Evolutionary conservation across 2,888 invertebrate species (phyloP).

Genomic region (Drosophila meridiana): DNA sequence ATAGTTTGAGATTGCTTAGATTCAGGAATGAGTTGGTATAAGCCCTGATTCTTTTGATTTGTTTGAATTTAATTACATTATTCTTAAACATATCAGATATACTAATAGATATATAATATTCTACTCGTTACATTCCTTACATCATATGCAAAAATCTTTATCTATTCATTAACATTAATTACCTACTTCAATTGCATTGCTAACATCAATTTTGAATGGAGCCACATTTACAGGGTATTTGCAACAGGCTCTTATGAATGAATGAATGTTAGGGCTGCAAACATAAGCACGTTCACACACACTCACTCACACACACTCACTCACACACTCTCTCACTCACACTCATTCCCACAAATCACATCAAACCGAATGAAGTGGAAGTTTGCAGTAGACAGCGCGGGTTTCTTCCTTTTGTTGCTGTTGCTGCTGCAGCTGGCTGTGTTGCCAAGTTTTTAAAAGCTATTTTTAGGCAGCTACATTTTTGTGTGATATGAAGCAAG

Average conservation of each 20-base stretch:
- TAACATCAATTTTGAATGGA: not conserved
- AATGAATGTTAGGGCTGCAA: slow-evolving; percentile 65
- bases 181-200: not conserved
- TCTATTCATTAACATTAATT: too few relatives aligned
- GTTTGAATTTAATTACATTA: too few relatives aligned
- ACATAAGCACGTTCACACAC: slow-evolving; percentile 33
- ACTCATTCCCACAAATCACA: slow-evolving; percentile 32
- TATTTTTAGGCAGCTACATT: slow-evolving; percentile 59
- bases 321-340: slow-evolving; percentile 12
- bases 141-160: too few relatives aligned
- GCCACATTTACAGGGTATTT: slow-evolving; percentile 30
- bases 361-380: slow-evolving; percentile 68
- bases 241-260: slow-evolving; percentile 65
- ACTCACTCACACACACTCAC: slow-evolving; percentile 6
- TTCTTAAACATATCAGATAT: too few relatives aligned
- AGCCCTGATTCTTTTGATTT: too few relatives aligned
- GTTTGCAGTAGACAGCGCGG: slow-evolving; percentile 63
- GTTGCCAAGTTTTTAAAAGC: slow-evolving; percentile 56
- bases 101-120: too few relatives aligned
- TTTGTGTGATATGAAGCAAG: slow-evolving; percentile 14
- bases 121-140: too few relatives aligned
- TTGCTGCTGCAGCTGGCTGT: slow-evolving; percentile 15
- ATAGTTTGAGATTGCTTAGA: not conserved
- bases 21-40: not conserved
- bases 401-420: slow-evolving; percentile 19